These are phyloP conservation scores for Bujurquina vittata DNA, from an alignment of 2,113 vertebrate genomes.

Conservation along the genomic window DNA sequence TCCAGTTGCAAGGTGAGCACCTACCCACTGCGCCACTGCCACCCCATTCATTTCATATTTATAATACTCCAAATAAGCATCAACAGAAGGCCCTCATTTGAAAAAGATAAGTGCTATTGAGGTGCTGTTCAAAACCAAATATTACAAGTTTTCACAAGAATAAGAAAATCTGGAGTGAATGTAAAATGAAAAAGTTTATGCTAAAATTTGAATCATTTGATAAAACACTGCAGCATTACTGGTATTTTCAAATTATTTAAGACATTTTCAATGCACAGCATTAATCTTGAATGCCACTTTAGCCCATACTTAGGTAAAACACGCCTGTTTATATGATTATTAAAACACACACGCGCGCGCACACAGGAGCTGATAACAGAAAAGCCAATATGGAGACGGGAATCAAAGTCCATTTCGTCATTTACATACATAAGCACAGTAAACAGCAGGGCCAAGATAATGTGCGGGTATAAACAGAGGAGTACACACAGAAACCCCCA, in stretches of 20 bases:
- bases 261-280: neutral
- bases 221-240: neutral
- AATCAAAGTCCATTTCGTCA: slow-evolving; percentile 16
- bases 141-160: neutral
- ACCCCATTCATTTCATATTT: neutral
- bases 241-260: neutral
- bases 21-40: no score
- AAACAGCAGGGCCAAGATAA: slow-evolving; percentile 16
- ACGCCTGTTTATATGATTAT: neutral
- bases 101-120: fast-evolving
- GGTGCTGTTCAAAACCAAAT: no score
- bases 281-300: neutral
- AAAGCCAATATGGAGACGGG: neutral
- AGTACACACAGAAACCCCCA: slow-evolving; percentile 18
- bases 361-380: slow-evolving; percentile 7
- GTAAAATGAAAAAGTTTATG: neutral
- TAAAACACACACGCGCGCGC: neutral
- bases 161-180: neutral
- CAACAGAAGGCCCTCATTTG: neutral
- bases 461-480: slow-evolving; percentile 2
- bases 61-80: neutral
- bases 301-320: neutral
- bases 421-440: slow-evolving; percentile 29
- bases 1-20: no score
- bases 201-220: neutral